phyloP scores from a whole-genome alignment of 2,113 vertebrate genomes.

The Butorides virescens region DNA sequence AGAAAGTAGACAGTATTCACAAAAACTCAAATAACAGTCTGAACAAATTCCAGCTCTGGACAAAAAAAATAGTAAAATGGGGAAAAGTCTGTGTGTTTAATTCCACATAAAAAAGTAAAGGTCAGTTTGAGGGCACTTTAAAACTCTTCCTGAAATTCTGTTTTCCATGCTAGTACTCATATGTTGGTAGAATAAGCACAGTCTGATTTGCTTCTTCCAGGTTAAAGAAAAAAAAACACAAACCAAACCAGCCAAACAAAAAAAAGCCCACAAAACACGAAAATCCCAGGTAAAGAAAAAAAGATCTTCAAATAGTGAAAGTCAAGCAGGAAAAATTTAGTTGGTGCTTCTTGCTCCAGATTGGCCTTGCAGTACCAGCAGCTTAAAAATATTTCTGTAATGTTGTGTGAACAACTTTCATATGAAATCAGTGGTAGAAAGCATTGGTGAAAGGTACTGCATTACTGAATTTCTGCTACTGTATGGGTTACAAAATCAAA shows the following conservation, averaged over 20 bases:
- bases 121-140: neutral
- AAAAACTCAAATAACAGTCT: neutral
- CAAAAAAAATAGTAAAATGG: fast-evolving
- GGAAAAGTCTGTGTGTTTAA: neutral
- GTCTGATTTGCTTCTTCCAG: neutral
- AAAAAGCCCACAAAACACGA: neutral
- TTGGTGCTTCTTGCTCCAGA: neutral
- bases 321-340: neutral
- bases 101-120: neutral
- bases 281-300: neutral
- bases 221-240: neutral
- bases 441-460: neutral
- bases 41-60: neutral
- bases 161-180: neutral
- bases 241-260: neutral
- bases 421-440: neutral
- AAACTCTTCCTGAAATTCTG: neutral
- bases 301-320: neutral
- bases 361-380: neutral
- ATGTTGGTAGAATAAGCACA: neutral
- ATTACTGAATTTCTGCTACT: neutral
- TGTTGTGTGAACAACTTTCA: neutral
- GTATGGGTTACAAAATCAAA: neutral
- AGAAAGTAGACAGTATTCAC: neutral
- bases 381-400: neutral